These are phyloP conservation scores for Elegia similella DNA, from an alignment of 2,888 invertebrate species.

Conservation along the genomic window DNA sequence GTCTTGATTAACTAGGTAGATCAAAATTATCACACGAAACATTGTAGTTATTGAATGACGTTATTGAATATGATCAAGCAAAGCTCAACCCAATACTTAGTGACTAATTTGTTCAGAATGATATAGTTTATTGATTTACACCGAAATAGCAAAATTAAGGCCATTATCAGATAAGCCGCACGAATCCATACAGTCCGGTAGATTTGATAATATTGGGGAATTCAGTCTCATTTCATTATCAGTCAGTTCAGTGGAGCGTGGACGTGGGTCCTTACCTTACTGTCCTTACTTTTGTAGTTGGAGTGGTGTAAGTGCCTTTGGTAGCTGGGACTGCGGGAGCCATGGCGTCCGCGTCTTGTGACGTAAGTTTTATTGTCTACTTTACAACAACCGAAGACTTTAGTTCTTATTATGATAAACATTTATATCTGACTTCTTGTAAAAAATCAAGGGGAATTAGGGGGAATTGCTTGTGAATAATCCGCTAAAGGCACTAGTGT, in stretches of 20 bases:
- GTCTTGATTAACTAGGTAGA: neutral
- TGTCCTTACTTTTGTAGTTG: neutral
- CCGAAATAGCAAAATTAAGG: neutral
- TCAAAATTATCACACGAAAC: neutral
- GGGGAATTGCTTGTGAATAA: no score
- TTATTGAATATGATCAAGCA: neutral
- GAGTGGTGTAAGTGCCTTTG: neutral
- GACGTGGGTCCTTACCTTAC: neutral
- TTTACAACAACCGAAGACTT: neutral
- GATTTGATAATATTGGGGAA: neutral
- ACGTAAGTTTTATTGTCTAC: neutral
- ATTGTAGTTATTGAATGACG: no score
- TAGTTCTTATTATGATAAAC: no score
- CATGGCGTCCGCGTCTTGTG: neutral
- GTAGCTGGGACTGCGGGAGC: neutral
- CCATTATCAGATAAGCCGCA: conserved; percentile 6
- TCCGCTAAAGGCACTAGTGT: no score
- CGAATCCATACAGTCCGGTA: neutral
- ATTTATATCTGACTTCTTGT: no score
- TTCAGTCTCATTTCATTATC: neutral
- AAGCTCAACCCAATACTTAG: no score
- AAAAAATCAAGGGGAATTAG: no score
- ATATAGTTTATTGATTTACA: conserved; percentile 7
- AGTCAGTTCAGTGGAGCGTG: neutral
- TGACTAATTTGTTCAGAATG: neutral